phyloP scores from a whole-genome alignment of 2,797 vertebrate species.

The Vespertilio murinus region DNA sequence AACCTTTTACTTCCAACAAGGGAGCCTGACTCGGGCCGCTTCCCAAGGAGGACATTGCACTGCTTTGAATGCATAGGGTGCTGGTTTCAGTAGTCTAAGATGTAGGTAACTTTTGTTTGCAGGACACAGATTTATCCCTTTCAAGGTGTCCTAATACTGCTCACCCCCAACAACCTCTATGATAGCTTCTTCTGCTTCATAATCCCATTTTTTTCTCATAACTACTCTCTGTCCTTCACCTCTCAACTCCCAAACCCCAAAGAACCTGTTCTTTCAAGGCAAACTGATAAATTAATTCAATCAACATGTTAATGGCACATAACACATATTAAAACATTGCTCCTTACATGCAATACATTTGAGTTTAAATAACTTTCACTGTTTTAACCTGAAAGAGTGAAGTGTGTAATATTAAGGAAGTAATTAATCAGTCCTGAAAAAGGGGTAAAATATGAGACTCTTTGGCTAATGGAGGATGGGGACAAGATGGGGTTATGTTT shows the following conservation, averaged over 20 bases:
- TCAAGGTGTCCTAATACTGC: not conserved
- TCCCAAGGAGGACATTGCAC: not conserved
- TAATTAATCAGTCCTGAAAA: not conserved
- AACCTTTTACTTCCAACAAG: not conserved
- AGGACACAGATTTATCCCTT: not conserved
- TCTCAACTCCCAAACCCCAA: not conserved
- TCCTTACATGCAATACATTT: not conserved
- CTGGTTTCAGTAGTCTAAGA: not conserved
- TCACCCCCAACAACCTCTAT: not conserved
- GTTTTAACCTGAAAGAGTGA: constrained; percentile 4
- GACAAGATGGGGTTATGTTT: not conserved
- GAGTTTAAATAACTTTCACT: not conserved
- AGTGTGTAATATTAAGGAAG: not conserved
- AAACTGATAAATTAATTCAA: not conserved
- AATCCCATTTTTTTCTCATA: not conserved
- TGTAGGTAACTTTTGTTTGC: not conserved
- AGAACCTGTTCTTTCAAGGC: not conserved
- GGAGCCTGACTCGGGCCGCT: not conserved
- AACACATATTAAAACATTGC: not conserved
- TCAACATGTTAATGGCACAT: not conserved
- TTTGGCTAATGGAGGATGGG: not conserved
- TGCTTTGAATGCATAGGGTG: not conserved
- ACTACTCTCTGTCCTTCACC: not conserved
- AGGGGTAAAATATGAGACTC: not conserved
- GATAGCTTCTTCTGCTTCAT: not conserved